phyloP scores from a whole-genome alignment of 2,797 vertebrate species.

The Atherinosoma microstoma region DNA sequence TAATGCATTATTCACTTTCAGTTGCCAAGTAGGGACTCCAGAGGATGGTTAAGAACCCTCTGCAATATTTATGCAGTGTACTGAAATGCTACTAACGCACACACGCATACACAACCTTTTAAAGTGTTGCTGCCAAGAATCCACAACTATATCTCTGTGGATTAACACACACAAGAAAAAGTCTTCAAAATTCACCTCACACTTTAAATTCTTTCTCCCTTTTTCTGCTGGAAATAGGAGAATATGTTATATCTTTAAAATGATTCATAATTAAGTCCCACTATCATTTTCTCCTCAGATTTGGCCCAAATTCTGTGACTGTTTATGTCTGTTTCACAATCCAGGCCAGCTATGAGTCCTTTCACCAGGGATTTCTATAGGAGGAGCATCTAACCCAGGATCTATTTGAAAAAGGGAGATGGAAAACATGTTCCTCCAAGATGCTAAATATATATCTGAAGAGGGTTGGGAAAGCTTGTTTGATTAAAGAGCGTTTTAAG shows the following conservation, averaged over 20 bases:
- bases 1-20: constrained; percentile 84
- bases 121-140: constrained; percentile 35
- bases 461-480: constrained; percentile 34
- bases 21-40: constrained; percentile 79
- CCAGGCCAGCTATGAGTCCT: constrained; percentile 63
- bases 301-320: constrained; percentile 68
- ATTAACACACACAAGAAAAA: constrained; percentile 18
- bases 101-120: constrained; percentile 24
- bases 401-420: constrained; percentile 65
- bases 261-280: constrained; percentile 45
- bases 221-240: constrained; percentile 5
- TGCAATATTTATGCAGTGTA: constrained; percentile 82
- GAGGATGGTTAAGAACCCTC: constrained; percentile 82
- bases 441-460: constrained; percentile 68
- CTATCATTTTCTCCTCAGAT: constrained; percentile 34
- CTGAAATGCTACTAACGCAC: constrained; percentile 64
- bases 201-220: too few relatives aligned
- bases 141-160: constrained; percentile 35
- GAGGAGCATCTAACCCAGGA: constrained; percentile 57
- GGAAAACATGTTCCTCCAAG: constrained; percentile 56
- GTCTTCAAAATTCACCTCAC: too few relatives aligned
- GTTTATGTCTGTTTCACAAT: constrained; percentile 68
- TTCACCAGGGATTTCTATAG: constrained; percentile 68
- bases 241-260: constrained; percentile 30
- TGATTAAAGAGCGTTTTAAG: constrained; percentile 58